phyloP scores from a whole-genome alignment of 2,113 vertebrate species.

The Nothocercus julius region DNA sequence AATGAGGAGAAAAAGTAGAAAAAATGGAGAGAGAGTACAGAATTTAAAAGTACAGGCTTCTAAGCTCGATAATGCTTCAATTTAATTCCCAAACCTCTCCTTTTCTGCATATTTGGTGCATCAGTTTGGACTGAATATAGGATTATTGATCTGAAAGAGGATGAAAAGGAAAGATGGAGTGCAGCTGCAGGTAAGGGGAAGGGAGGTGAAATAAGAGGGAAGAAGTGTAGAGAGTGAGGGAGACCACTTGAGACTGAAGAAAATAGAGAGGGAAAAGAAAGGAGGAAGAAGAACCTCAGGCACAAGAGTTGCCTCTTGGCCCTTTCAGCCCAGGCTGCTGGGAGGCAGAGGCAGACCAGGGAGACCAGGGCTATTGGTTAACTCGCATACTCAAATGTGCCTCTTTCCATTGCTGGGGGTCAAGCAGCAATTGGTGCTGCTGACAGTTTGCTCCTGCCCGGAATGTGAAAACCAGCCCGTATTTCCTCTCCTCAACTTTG shows the following conservation, averaged over 20 bases:
- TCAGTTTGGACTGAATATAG: not conserved
- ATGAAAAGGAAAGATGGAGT: not conserved
- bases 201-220: not conserved
- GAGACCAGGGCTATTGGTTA: not conserved
- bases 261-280: not conserved
- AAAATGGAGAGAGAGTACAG: not conserved
- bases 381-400: not conserved
- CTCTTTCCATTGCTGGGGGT: not conserved
- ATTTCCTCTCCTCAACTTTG: not conserved
- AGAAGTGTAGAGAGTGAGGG: not conserved
- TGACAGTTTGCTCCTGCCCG: not conserved
- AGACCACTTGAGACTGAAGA: not conserved
- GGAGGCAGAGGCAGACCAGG: not conserved
- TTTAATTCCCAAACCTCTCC: not conserved
- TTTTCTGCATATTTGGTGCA: not conserved
- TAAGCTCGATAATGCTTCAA: rapidly evolving
- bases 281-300: not conserved
- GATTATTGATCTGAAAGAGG: not conserved
- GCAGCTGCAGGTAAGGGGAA: not conserved
- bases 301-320: not conserved
- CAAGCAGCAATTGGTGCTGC: not conserved
- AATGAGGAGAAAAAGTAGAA: not conserved
- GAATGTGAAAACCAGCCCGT: not conserved
- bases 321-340: not conserved
- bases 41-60: not conserved